Percentiles rank a stretch among this genome's conserved stretches.
phyloP scores from a whole-genome alignment of 2,888 invertebrate genomes.

The Colostygia pectinataria region DNA sequence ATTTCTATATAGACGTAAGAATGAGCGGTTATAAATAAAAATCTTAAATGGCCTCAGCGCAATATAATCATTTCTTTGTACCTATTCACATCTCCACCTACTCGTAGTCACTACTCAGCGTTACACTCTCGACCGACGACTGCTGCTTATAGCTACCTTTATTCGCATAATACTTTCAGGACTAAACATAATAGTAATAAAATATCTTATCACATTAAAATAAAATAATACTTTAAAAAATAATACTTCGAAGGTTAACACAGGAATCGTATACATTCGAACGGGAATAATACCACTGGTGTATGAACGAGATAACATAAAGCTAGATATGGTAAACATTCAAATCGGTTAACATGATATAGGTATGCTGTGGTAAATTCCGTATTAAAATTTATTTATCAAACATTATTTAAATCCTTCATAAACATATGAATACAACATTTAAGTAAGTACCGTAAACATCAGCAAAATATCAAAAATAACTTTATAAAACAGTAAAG shows the following conservation, averaged over 20 bases:
- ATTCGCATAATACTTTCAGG: slow-evolving; percentile 71
- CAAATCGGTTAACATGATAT: slow-evolving; percentile 49
- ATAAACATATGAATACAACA: slow-evolving; percentile 16
- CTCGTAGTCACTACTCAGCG: slow-evolving; percentile 70
- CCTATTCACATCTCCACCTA: slow-evolving; percentile 73
- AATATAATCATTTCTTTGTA: slow-evolving; percentile 81
- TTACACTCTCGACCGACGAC: slow-evolving; percentile 67
- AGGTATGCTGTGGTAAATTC: slow-evolving; percentile 29
- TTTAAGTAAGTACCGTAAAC: slow-evolving; percentile 33
- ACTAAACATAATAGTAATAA: slow-evolving; percentile 69
- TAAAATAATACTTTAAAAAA: slow-evolving; percentile 79
- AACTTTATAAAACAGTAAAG: slow-evolving; percentile 46
- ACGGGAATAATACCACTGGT: slow-evolving; percentile 37
- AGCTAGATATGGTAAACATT: slow-evolving; percentile 58
- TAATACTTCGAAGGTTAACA: slow-evolving; percentile 77
- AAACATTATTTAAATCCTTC: slow-evolving; percentile 19
- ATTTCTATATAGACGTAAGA: too few relatives aligned
- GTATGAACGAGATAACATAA: slow-evolving; percentile 29
- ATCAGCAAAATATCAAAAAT: slow-evolving; percentile 31
- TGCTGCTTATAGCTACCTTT: slow-evolving; percentile 72
- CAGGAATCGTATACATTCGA: slow-evolving; percentile 72
- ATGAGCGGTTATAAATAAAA: slow-evolving; percentile 34
- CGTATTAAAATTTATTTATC: slow-evolving; percentile 31
- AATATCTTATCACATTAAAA: slow-evolving; percentile 77
- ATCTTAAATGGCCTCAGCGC: slow-evolving; percentile 56